phyloP scores from a whole-genome alignment of 2,888 invertebrate species.

The Eueremaeus valkanovi region DNA sequence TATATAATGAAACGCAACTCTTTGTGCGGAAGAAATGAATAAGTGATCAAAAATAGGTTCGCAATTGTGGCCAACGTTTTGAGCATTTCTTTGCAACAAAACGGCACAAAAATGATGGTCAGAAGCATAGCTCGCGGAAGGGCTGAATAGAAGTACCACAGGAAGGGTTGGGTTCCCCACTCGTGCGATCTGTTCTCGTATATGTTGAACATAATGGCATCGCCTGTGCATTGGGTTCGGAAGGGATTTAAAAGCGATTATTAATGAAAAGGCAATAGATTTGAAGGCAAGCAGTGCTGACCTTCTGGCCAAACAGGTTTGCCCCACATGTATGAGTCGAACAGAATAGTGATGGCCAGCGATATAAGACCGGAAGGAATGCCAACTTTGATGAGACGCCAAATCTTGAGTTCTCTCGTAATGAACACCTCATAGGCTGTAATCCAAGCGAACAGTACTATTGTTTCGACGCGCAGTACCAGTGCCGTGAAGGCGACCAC shows the following conservation, averaged over 20 bases:
- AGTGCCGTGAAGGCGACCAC: slow-evolving; percentile 81
- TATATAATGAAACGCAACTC: slow-evolving; percentile 96
- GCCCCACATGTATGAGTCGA: slow-evolving; percentile 93
- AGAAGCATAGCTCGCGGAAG: slow-evolving; percentile 84
- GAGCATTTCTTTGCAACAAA: slow-evolving; percentile 45
- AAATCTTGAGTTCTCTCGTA: slow-evolving; percentile 63
- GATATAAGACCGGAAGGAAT: slow-evolving; percentile 58
- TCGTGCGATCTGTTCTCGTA: slow-evolving; percentile 87
- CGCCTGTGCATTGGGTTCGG: slow-evolving; percentile 58
- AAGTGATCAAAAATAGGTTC: slow-evolving; percentile 72
- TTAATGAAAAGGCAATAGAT: neutral
- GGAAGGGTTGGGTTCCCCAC: slow-evolving; percentile 67
- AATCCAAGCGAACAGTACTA: slow-evolving; percentile 77
- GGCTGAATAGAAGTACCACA: slow-evolving; percentile 97
- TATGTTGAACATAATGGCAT: slow-evolving; percentile 94
- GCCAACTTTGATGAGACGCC: slow-evolving; percentile 50
- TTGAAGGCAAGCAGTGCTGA: neutral
- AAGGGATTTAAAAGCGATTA: neutral
- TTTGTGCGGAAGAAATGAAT: slow-evolving; percentile 94
- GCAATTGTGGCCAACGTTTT: slow-evolving; percentile 49
- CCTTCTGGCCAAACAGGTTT: slow-evolving; percentile 84
- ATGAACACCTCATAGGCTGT: slow-evolving; percentile 72
- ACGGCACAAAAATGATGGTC: slow-evolving; percentile 71
- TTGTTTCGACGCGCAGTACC: slow-evolving; percentile 84
- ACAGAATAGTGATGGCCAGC: slow-evolving; percentile 65